phyloP scores from a whole-genome alignment of 2,888 invertebrate genomes.

The Chrysina gloriosa region DNA sequence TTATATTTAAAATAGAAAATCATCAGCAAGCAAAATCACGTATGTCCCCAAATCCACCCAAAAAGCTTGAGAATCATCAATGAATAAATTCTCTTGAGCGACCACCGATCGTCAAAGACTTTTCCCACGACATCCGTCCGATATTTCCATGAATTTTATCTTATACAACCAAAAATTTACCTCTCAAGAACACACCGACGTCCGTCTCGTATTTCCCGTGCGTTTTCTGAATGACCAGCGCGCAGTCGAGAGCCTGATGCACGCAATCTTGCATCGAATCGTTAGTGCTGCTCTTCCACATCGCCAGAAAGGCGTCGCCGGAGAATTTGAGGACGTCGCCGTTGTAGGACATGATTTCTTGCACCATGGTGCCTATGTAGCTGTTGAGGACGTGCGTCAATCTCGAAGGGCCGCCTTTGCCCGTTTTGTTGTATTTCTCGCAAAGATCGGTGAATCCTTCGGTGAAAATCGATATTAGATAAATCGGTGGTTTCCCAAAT shows the following conservation, averaged over 20 bases:
- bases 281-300: constrained; percentile 72
- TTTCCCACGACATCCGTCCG: too few species aligned
- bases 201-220: constrained; percentile 73
- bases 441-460: constrained; percentile 74
- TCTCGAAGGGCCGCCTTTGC: constrained; percentile 76
- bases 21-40: too few species aligned
- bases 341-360: constrained; percentile 73
- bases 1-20: constrained; percentile 52
- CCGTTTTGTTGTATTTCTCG: constrained; percentile 74
- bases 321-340: constrained; percentile 78
- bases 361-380: constrained; percentile 79
- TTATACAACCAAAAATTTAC: constrained; percentile 61
- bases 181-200: constrained; percentile 71
- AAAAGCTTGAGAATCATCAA: too few species aligned
- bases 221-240: constrained; percentile 74
- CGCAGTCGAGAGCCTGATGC: constrained; percentile 75
- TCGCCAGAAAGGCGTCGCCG: constrained; percentile 75
- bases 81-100: too few species aligned
- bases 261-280: constrained; percentile 71
- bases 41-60: too few species aligned
- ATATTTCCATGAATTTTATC: too few species aligned
- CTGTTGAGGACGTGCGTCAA: constrained; percentile 77
- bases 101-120: too few species aligned
- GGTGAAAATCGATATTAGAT: background rate
- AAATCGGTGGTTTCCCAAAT: background rate